A percentile compares a stretch with the other conserved stretches of the same genome.
phyloP scores from a whole-genome alignment of 1,140 invertebrate genomes.

The Leucophenga varia region DNA sequence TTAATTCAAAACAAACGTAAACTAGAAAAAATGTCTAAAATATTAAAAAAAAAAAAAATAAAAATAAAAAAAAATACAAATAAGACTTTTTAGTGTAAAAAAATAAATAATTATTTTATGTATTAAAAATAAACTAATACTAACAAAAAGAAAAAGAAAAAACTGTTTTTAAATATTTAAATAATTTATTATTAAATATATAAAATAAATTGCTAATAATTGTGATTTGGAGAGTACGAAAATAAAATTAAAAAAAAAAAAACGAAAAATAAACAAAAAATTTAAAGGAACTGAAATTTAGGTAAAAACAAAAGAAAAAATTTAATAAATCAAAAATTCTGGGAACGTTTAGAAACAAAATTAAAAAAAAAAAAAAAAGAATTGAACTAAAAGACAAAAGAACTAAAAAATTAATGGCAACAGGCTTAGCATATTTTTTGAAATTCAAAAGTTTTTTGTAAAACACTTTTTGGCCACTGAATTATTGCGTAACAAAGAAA shows the following conservation, averaged over 20 bases:
- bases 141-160: slow-evolving; percentile 5
- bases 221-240: slow-evolving; percentile 54
- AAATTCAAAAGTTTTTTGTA: slow-evolving; percentile 33
- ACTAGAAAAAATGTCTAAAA: too few species aligned
- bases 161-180: slow-evolving; percentile 15
- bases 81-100: not conserved
- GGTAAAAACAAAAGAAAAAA: slow-evolving; percentile 27
- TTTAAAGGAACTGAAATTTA: slow-evolving; percentile 53
- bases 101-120: too few species aligned
- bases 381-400: slow-evolving; percentile 25
- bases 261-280: slow-evolving; percentile 43
- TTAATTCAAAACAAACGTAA: too few species aligned
- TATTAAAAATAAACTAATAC: slow-evolving; percentile 17
- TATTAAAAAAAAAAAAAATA: not conserved
- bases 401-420: slow-evolving; percentile 20
- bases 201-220: slow-evolving; percentile 50
- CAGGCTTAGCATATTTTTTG: slow-evolving; percentile 45
- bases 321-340: slow-evolving; percentile 33
- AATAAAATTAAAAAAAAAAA: slow-evolving; percentile 33
- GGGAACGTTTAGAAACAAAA: too few species aligned
- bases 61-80: slow-evolving; percentile 8
- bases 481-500: too few species aligned
- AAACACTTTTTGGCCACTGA: slow-evolving; percentile 37
- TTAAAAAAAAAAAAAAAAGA: slow-evolving; percentile 19
- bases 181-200: slow-evolving; percentile 7